Evolutionary conservation across 2,797 vertebrate species (phyloP).

Genomic region (Menidia menidia): DNA sequence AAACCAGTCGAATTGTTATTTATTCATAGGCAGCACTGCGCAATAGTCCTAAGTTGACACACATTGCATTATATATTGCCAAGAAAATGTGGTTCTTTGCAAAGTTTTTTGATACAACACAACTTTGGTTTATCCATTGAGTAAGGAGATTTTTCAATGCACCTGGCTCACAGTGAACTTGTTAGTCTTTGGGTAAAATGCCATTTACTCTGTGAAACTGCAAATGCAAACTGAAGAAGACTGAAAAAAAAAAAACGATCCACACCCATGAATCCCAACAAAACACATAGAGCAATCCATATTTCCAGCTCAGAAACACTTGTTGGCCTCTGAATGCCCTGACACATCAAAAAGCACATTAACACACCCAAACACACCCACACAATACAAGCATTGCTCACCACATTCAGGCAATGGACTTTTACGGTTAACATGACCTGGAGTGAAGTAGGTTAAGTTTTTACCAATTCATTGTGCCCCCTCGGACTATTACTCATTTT

Average conservation of each 20-base stretch:
- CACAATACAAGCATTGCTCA: slow-evolving; percentile 48
- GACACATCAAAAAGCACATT: slow-evolving; percentile 57
- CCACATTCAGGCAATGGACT: slow-evolving; percentile 6
- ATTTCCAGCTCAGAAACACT: slow-evolving; percentile 54
- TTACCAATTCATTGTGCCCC: background rate
- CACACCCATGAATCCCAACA: slow-evolving; percentile 43
- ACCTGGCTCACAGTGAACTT: no score
- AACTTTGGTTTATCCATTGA: no score
- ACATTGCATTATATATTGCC: no score
- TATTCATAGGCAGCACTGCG: background rate
- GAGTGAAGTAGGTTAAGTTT: slow-evolving; percentile 3
- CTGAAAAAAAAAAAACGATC: slow-evolving; percentile 23
- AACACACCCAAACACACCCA: slow-evolving; percentile 72
- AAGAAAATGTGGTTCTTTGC: no score
- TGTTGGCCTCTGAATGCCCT: slow-evolving; percentile 45
- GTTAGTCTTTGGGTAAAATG: slow-evolving; percentile 21
- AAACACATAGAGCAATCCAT: slow-evolving; percentile 14
- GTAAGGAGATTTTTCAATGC: no score
- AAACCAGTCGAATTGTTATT: background rate
- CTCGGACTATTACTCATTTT: slow-evolving; percentile 11
- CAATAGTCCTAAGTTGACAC: no score
- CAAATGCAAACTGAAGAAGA: slow-evolving; percentile 7
- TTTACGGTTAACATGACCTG: background rate
- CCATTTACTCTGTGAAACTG: background rate
- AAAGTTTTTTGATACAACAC: no score